phyloP scores from a whole-genome alignment of 2,888 invertebrate genomes.

The Ophonus ardosiacus region DNA sequence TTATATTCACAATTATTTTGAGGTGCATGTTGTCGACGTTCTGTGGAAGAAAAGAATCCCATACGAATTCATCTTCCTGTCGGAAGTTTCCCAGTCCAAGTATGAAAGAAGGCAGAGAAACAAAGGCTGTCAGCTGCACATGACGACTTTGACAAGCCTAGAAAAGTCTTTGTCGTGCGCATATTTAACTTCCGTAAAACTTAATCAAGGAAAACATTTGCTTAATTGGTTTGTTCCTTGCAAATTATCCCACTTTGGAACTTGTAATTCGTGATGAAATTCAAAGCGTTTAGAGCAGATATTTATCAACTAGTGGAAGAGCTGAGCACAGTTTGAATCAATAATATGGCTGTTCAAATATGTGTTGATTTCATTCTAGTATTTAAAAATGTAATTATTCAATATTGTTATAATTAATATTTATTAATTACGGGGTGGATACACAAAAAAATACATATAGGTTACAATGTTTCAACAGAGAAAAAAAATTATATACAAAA shows the following conservation, averaged over 20 bases:
- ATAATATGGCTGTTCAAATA: neutral
- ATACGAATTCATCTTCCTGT: neutral
- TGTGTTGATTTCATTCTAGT: neutral
- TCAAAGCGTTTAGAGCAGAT: neutral
- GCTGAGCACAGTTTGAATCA: neutral
- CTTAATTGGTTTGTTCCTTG: conserved; percentile 48
- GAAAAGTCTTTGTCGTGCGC: conserved; percentile 47
- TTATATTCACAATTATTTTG: neutral
- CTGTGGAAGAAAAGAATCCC: neutral
- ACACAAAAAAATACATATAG: too few relatives aligned
- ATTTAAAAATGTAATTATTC: neutral
- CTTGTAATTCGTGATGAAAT: conserved; percentile 26
- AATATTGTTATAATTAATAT: neutral
- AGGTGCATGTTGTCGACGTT: neutral
- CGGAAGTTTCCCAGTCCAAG: neutral
- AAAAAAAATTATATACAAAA: too few relatives aligned
- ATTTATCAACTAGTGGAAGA: conserved; percentile 16
- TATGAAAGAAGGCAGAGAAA: conserved; percentile 44
- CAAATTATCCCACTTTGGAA: conserved; percentile 16
- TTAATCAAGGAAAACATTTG: conserved; percentile 43
- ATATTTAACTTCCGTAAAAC: conserved; percentile 42
- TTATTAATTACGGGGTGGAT: too few relatives aligned
- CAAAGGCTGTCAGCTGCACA: conserved; percentile 59
- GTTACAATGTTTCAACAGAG: too few relatives aligned
- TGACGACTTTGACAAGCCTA: conserved; percentile 57